These are phyloP conservation scores for Darevskia nairensis DNA, from an alignment of 2,797 vertebrate genomes.

Conservation along the genomic window DNA sequence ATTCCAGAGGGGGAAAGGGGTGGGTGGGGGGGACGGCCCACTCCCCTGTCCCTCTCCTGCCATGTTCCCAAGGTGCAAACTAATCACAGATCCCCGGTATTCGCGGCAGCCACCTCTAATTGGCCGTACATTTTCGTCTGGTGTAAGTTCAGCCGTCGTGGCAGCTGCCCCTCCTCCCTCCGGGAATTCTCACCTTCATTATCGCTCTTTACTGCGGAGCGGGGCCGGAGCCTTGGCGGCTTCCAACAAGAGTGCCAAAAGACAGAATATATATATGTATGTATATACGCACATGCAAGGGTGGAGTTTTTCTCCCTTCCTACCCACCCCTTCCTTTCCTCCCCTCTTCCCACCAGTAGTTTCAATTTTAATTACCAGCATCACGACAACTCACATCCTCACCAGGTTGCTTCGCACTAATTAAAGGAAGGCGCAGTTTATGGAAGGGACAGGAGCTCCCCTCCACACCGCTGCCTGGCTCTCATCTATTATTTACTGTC, in stretches of 20 bases:
- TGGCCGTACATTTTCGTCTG: conserved; percentile 92
- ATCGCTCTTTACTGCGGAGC: conserved; percentile 97
- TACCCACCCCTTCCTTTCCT: too few relatives aligned
- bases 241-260: conserved; percentile 87
- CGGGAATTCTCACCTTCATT: conserved; percentile 97
- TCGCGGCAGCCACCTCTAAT: conserved; percentile 90
- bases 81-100: conserved; percentile 89
- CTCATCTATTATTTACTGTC: conserved; percentile 97
- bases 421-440: conserved; percentile 95
- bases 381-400: conserved; percentile 88
- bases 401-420: conserved; percentile 92
- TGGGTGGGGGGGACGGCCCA: background rate
- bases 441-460: conserved; percentile 92
- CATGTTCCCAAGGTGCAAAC: conserved; percentile 88
- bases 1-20: background rate
- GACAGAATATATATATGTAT: conserved; percentile 85
- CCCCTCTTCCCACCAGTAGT: conserved; percentile 83
- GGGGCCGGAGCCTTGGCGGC: conserved; percentile 87
- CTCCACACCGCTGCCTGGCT: conserved; percentile 78
- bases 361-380: conserved; percentile 98
- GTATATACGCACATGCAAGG: background rate
- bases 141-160: conserved; percentile 92
- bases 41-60: conserved; percentile 82
- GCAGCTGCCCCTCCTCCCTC: conserved; percentile 90
- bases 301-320: background rate